Evolutionary conservation across 1,140 invertebrate genomes (phyloP).

Genomic region (Aphis gossypii): DNA sequence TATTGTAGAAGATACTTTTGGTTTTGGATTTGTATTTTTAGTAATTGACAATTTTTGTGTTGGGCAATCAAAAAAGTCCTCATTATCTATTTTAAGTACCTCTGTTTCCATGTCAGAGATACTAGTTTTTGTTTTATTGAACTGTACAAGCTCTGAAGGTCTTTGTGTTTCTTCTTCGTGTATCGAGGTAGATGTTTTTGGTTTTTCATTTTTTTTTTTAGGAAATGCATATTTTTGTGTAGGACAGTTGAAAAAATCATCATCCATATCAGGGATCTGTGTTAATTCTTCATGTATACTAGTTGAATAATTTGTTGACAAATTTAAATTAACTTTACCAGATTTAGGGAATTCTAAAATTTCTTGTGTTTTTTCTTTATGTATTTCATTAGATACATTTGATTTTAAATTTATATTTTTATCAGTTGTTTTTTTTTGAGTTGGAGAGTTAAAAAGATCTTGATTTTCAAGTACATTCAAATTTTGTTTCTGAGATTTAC

Average conservation of each 20-base stretch:
- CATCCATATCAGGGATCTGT: background rate
- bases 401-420: background rate
- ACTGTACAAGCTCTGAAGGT: background rate
- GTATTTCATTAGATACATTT: background rate
- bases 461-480: background rate
- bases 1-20: background rate
- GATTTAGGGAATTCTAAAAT: too few species aligned
- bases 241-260: slow-evolving; percentile 30
- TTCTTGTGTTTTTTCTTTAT: background rate
- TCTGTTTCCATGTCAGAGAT: background rate
- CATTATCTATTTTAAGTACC: background rate
- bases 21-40: background rate
- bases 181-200: background rate
- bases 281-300: background rate
- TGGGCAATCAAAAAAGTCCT: slow-evolving; percentile 30
- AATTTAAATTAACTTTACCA: too few species aligned
- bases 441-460: slow-evolving; percentile 23
- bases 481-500: background rate
- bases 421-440: background rate
- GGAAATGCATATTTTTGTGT: background rate
- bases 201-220: background rate
- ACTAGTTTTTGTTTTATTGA: background rate
- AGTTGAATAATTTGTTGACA: background rate
- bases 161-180: background rate
- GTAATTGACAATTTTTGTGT: background rate